Evolutionary conservation across 2,113 vertebrate species (phyloP).

Genomic region (Callionymus lyra): DNA sequence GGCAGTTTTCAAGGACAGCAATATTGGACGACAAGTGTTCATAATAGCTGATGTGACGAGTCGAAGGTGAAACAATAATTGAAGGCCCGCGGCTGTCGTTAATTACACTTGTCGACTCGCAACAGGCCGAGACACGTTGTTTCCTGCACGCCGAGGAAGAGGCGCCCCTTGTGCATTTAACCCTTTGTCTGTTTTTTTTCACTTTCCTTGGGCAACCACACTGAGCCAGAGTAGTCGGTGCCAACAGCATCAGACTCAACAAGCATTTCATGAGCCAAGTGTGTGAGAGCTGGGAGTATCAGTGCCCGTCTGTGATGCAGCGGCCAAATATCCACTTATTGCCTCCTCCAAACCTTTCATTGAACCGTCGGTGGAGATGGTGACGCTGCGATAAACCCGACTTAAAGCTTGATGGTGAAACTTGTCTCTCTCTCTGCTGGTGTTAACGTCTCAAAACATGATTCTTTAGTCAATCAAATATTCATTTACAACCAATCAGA

Average conservation of each 20-base stretch:
- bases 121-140: too few relatives aligned
- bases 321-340: conserved; percentile 2
- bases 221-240: conserved; percentile 19
- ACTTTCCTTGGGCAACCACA: conserved; percentile 14
- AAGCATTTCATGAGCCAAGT: conserved; percentile 12
- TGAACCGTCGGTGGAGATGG: conserved; percentile 10
- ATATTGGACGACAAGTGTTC: too few relatives aligned
- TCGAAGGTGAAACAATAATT: too few relatives aligned
- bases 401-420: not conserved
- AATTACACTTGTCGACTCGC: too few relatives aligned
- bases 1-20: too few relatives aligned
- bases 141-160: too few relatives aligned
- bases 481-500: too few relatives aligned
- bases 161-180: conserved; percentile 1
- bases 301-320: conserved; percentile 1
- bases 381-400: not conserved
- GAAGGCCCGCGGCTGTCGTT: too few relatives aligned
- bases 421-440: too few relatives aligned
- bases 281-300: conserved; percentile 13
- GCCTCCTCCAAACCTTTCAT: conserved; percentile 9
- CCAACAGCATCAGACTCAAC: conserved; percentile 14
- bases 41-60: too few relatives aligned
- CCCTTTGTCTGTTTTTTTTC: conserved; percentile 10
- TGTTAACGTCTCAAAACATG: too few relatives aligned
- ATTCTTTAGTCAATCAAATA: too few relatives aligned